phyloP scores from a whole-genome alignment of 2,888 invertebrate genomes.

The Pseudolycoriella hygida region DNA sequence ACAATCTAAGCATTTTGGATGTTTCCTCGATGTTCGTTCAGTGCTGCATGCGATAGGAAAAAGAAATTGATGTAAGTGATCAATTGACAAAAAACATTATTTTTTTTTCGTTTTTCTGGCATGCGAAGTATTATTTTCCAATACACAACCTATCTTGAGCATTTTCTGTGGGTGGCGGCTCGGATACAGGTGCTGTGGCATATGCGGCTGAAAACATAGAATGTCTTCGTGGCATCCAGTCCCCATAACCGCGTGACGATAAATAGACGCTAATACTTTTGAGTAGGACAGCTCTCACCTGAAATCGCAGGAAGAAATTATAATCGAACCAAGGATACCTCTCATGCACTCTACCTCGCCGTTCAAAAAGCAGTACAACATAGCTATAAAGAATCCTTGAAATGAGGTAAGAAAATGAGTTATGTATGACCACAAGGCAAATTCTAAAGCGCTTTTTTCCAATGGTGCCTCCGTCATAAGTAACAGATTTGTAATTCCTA shows the following conservation, averaged over 20 bases:
- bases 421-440: conserved; percentile 61
- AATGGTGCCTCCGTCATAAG: conserved; percentile 54
- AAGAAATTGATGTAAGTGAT: neutral
- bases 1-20: conserved; percentile 7
- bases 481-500: conserved; percentile 64
- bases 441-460: conserved; percentile 46
- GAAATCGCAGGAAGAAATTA: neutral
- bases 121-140: neutral
- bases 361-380: conserved; percentile 68
- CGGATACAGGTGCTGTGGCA: conserved; percentile 27
- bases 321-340: no score
- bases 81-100: neutral
- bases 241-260: conserved; percentile 27
- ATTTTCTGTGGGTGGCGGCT: conserved; percentile 16
- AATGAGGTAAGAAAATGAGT: conserved; percentile 69
- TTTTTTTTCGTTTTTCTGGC: conserved; percentile 5
- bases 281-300: conserved; percentile 31
- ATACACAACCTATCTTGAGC: conserved; percentile 11
- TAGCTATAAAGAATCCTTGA: conserved; percentile 65
- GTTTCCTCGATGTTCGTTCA: neutral
- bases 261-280: conserved; percentile 30
- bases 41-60: neutral
- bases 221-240: conserved; percentile 25
- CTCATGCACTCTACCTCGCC: conserved; percentile 63
- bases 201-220: conserved; percentile 28